Conservation (phyloP, 2,797 vertebrate genomes). For the Gymnopithys bicolor region DNA sequence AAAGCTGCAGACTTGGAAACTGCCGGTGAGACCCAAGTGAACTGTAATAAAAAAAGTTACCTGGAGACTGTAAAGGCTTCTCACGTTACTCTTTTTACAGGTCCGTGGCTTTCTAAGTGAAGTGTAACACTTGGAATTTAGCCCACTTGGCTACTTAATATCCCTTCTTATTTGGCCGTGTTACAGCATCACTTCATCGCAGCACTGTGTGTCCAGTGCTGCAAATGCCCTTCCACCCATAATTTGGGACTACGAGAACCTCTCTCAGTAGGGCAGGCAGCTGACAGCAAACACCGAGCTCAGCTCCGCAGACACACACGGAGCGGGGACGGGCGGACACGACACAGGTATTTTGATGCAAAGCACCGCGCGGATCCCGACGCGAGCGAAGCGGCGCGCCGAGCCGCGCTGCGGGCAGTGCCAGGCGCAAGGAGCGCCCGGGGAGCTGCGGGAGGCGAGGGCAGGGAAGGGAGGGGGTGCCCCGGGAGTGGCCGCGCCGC, state of each 20-base stretch:
- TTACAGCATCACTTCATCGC: not conserved
- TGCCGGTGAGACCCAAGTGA: not conserved
- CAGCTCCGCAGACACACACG: not conserved
- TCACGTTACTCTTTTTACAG: not conserved
- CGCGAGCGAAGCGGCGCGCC: not conserved
- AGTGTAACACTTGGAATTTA: not conserved
- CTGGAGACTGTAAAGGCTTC: not conserved
- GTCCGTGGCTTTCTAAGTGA: not conserved
- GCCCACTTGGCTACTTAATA: not conserved
- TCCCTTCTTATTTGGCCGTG: not conserved
- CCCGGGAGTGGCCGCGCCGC: not conserved
- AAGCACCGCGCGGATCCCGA: not conserved
- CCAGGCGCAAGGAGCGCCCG: not conserved
- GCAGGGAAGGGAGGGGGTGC: not conserved
- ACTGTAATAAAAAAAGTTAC: slow-evolving; percentile 34
- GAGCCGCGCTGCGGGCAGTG: not conserved
- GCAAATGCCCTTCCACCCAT: not conserved
- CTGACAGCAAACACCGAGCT: not conserved
- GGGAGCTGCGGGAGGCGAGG: not conserved
- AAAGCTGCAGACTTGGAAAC: not conserved
- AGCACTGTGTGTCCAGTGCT: not conserved
- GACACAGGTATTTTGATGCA: not conserved
- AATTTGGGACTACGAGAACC: not conserved
- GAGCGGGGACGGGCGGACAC: not conserved
- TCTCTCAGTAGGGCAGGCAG: not conserved